Evolutionary conservation across 2,888 invertebrate genomes (phyloP), one percentile per base, ranked within the genome.

Genomic region (Eulithis prunata): DNA sequence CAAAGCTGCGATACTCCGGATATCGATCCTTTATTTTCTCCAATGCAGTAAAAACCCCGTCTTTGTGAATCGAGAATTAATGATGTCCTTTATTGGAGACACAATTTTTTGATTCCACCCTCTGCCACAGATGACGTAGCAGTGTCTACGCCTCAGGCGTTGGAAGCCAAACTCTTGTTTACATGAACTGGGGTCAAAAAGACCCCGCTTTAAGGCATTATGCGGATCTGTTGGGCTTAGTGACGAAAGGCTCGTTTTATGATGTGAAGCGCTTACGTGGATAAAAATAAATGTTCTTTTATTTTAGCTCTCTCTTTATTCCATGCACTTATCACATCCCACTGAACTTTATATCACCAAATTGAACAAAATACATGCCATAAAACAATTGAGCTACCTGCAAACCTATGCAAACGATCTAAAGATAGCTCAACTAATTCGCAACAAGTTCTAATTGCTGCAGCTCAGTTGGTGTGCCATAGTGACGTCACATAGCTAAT

Each of bases 11-110:
- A 57, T 41, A 59, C 66, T 73, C 70, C 77, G 80, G 84, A 82
- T 88, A 89, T 89, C 84, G 88, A 89, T 87, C 88, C 80, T 84
- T 82, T 71, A 66, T 71, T 66, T 69, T 70, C 80, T 81, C 82
- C 79, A 81, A 82, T 86, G 85, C 80, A 77, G 79, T 81, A 82
- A 82, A 84, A 85, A 87, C 63, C 71, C 68, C 55, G 62, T 65
- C 66, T 86, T 87, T 68, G 68, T 70, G 69, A 75, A 70, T 68
- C 69, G 84, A 93, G 94, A 95, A 95, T 95, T 95, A 95, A 95
- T 95, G 95, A 95, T 94, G 93, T 89, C 94, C 94, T 94, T 95
- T 95, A 95, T 95, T 95, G 94, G 93, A 62, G 68, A 68, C 64
- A 67, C 58, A 55, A 66, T 66, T 69, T 62, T 53, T 68, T 68